Conservation (phyloP, 2,888 invertebrate genomes). For the Eudasyphora cyanicolor region DNA sequence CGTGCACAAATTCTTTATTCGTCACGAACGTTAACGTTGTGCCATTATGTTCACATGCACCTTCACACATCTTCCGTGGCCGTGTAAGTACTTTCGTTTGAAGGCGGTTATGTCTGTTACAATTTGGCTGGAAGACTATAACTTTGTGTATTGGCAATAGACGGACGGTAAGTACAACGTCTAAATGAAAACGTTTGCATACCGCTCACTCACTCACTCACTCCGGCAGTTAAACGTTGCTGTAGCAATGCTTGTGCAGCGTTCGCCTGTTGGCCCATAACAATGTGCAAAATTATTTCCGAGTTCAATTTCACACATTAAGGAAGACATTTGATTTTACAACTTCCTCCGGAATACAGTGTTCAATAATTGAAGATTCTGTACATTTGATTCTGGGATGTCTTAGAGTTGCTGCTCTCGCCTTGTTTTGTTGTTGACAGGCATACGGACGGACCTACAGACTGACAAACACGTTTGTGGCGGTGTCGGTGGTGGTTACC, state of each 20-base stretch:
- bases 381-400: constrained; percentile 65
- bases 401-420: constrained; percentile 32
- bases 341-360: constrained; percentile 73
- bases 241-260: constrained; percentile 7
- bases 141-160: constrained; percentile 42
- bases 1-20: constrained; percentile 9
- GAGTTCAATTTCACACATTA: constrained; percentile 79
- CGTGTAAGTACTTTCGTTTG: background rate
- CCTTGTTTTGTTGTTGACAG: background rate
- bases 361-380: constrained; percentile 78
- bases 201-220: background rate
- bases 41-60: background rate
- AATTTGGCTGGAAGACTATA: background rate
- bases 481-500: constrained; percentile 31
- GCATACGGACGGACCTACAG: background rate
- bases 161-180: constrained; percentile 30
- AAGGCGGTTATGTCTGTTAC: background rate
- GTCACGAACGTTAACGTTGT: constrained; percentile 1
- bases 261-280: constrained; percentile 69
- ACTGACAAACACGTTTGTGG: background rate
- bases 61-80: background rate
- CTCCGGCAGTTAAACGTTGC: too few species aligned
- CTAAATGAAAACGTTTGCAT: constrained; percentile 20
- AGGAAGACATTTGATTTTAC: constrained; percentile 80
- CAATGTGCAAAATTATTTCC: constrained; percentile 79